Evolutionary conservation across 2,888 invertebrate species (phyloP).

Genomic region (Perdita meconis): DNA sequence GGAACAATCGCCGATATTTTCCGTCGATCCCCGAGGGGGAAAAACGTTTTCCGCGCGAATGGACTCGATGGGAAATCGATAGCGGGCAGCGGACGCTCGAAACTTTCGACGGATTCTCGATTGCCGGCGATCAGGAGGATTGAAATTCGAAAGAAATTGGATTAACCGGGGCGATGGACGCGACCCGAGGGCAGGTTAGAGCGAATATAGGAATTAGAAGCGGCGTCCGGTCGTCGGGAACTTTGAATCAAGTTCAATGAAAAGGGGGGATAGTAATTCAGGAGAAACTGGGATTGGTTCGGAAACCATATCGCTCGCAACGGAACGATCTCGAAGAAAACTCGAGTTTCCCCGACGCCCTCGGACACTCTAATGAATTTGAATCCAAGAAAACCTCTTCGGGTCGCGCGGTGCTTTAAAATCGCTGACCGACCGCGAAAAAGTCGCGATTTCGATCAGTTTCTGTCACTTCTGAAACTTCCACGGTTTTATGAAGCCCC

Average conservation of each 20-base stretch:
- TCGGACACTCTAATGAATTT: no score
- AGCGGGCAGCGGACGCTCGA: conserved; percentile 28
- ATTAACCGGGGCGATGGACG: conserved; percentile 36
- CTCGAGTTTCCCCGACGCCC: not conserved
- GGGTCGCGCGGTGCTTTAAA: no score
- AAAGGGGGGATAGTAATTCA: conserved; percentile 30
- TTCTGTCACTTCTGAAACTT: no score
- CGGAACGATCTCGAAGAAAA: not conserved
- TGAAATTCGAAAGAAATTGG: conserved; percentile 54
- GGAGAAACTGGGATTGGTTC: conserved; percentile 28
- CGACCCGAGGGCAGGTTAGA: not conserved
- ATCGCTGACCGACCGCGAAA: no score
- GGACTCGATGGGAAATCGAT: conserved; percentile 58
- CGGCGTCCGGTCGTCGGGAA: conserved; percentile 18
- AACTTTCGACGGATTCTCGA: conserved; percentile 58
- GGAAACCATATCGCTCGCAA: conserved; percentile 17
- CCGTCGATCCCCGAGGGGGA: no score
- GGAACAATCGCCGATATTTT: conserved; percentile 54
- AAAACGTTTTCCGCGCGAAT: conserved; percentile 14
- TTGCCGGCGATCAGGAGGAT: conserved; percentile 36
- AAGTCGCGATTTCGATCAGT: no score
- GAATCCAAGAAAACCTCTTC: no score
- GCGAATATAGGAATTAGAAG: conserved; percentile 35
- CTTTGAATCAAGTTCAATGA: conserved; percentile 34
- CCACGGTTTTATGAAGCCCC: no score